These are phyloP conservation scores for Oscheius myriophilus DNA, from an alignment of 2,888 invertebrate species.

Conservation along the genomic window DNA sequence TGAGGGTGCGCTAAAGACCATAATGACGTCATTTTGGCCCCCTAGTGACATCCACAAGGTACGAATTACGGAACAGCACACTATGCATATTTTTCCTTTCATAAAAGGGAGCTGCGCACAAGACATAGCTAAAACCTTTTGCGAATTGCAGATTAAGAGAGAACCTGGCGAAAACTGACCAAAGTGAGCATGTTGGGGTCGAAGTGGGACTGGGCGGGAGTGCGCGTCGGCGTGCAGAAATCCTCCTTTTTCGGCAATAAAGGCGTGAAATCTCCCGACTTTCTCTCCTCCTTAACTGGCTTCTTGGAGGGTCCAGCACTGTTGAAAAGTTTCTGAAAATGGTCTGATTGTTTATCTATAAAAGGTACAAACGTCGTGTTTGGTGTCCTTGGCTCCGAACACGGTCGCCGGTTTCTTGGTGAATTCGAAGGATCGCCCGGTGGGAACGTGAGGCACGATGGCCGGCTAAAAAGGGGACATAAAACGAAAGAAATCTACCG, in stretches of 20 bases:
- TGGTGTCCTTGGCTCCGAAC: neutral
- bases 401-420: neutral
- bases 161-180: too few relatives aligned
- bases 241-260: neutral
- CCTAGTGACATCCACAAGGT: too few relatives aligned
- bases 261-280: neutral
- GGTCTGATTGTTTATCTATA: neutral
- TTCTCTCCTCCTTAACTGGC: neutral
- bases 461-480: neutral
- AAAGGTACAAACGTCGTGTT: neutral
- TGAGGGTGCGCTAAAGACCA: too few relatives aligned
- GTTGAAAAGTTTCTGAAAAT: neutral
- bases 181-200: too few relatives aligned
- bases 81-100: too few relatives aligned
- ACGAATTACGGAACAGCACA: too few relatives aligned
- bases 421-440: conserved; percentile 16
- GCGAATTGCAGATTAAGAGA: too few relatives aligned
- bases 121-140: too few relatives aligned
- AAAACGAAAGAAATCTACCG: neutral
- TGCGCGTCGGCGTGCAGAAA: too few relatives aligned
- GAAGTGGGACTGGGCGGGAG: too few relatives aligned
- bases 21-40: too few relatives aligned
- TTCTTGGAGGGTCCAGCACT: neutral
- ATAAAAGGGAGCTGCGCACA: too few relatives aligned
- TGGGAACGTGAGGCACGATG: neutral